Conservation (phyloP, 2,113 vertebrate species). For the Sapayoa aenigma region DNA sequence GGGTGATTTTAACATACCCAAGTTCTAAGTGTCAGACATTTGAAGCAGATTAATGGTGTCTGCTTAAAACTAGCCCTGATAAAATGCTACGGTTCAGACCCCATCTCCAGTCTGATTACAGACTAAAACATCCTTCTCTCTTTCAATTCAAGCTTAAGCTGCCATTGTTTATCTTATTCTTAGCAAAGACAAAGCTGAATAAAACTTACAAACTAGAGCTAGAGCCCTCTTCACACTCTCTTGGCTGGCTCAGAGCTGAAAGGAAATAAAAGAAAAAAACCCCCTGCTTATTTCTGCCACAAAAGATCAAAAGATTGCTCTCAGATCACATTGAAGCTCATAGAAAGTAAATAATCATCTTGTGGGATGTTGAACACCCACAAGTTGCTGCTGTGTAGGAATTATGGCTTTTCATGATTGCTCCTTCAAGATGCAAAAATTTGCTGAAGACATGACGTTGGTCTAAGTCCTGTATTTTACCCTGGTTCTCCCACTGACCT, state of each 20-base stretch:
- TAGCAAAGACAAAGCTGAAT: not conserved
- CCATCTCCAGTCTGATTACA: not conserved
- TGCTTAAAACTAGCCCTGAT: not conserved
- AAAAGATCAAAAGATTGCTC: not conserved
- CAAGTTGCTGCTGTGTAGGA: not conserved
- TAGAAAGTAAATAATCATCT: slow-evolving; percentile 6
- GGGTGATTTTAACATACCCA: slow-evolving; percentile 27
- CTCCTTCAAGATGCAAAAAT: not conserved
- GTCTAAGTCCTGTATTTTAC: not conserved
- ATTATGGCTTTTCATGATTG: slow-evolving; percentile 32
- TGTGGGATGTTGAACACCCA: slow-evolving; percentile 15
- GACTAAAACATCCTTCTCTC: not conserved
- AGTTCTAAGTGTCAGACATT: slow-evolving; percentile 6
- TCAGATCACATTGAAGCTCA: not conserved
- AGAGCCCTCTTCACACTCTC: not conserved
- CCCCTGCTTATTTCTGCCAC: not conserved
- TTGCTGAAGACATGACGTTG: not conserved
- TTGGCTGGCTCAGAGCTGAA: not conserved
- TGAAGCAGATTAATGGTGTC: slow-evolving; percentile 30
- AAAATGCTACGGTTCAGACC: not conserved
- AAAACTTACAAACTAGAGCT: not conserved
- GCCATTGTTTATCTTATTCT: not conserved
- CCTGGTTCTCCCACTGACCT: not conserved
- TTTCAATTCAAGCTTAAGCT: not conserved
- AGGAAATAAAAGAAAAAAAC: not conserved